Base-by-base conservation (phyloP, 2,888 invertebrate genomes). In the Dione juno region DNA sequence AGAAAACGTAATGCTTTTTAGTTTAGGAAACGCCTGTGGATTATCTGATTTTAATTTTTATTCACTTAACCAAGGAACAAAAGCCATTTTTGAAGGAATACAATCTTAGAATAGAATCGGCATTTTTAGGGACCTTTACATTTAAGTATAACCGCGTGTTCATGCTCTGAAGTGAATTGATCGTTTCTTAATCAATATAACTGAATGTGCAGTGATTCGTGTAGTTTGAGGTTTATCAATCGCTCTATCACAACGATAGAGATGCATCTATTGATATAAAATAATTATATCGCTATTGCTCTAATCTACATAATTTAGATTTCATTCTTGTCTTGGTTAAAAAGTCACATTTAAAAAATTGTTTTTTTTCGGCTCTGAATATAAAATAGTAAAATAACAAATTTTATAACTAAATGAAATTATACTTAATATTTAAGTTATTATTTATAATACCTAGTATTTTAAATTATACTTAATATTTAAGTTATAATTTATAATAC, bases 1-100 rank as follows among this genome's bases (percentile, higher is more conserved):
- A 63, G 50, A 63, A 52, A 63, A 68, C 40, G 64, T 61, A 45
- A 61, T 45, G 28, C 35, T 61, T 61, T 61, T 61, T 61, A 61
- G 61, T 61, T 61, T 61, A 28, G 28, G 45, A 35, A 61, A 61
- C 45, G 61, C 35, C 45, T 45, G 45, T 16, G 28, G 45, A 43
- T 61, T 43, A 45, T 61, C 28, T n/a, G 11, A 45, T 45, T 61
- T 61, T 61, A 61, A 61, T 61, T 61, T 61, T 61, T 61, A 61
- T 61, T 59, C 45, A n/a, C 11, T 5, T 10, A 21, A 45, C 61
- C 28, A 61, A 61, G 10, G 61, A 45, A 61, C 7, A 21, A 35
- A 61, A 45, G 45, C 28, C 7, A 13, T 61, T 45, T 61, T 61
- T 45, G n/a, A 41, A 13, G 7, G 40, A 45, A 61, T 45, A 10